phyloP scores from a whole-genome alignment of 2,888 invertebrate genomes.

The Hybos culiciformis region DNA sequence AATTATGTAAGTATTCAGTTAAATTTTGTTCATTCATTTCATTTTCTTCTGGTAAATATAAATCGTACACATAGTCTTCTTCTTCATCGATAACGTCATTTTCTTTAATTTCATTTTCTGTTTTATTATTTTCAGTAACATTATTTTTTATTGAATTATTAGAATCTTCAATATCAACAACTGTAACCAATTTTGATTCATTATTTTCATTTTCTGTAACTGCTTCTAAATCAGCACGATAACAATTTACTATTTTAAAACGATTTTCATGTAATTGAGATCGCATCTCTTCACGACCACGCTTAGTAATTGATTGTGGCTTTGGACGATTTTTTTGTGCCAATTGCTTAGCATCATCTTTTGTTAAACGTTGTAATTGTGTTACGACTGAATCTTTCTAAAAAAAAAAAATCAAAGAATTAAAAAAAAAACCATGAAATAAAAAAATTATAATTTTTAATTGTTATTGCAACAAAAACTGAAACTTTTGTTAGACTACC shows the following conservation, averaged over 20 bases:
- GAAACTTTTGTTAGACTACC: too few species aligned
- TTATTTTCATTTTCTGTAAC: conserved; percentile 18
- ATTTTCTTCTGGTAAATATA: conserved; percentile 43
- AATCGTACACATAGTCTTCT: conserved; percentile 45
- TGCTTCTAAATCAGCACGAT: conserved; percentile 35
- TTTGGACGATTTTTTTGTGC: conserved; percentile 38
- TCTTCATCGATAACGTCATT: too few species aligned
- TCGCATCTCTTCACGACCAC: conserved; percentile 36
- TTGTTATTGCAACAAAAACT: not conserved
- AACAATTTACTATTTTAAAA: conserved; percentile 45
- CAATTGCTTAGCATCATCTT: conserved; percentile 36
- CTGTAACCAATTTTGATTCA: conserved; percentile 32
- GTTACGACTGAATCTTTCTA: conserved; percentile 37
- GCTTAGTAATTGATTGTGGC: conserved; percentile 35
- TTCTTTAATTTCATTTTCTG: not conserved
- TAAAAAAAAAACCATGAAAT: not conserved
- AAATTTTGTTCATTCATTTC: conserved; percentile 36
- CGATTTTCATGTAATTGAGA: conserved; percentile 39
- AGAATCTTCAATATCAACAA: conserved; percentile 44
- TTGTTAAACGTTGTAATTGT: conserved; percentile 37
- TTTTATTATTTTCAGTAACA: not conserved
- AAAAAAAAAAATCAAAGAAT: conserved; percentile 1
- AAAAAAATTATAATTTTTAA: not conserved
- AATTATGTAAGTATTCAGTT: conserved; percentile 24
- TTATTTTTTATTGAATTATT: not conserved